These are phyloP conservation scores for Pagrus major DNA, from an alignment of 2,113 vertebrate species.

Conservation along the genomic window DNA sequence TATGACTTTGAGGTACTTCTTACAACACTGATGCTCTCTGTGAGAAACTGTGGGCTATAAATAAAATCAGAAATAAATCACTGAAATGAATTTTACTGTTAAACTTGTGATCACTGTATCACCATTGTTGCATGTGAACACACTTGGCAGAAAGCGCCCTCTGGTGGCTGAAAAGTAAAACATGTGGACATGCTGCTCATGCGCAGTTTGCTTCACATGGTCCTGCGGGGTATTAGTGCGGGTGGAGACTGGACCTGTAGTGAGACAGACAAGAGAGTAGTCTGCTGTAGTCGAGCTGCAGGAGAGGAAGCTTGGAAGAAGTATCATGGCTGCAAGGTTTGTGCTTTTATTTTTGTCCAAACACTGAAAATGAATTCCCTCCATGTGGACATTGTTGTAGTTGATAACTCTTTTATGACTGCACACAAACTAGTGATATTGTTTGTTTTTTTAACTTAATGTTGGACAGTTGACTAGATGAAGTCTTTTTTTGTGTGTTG, in stretches of 20 bases:
- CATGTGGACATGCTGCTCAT: neutral
- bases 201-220: neutral
- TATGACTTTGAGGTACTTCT: too few species aligned
- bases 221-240: neutral
- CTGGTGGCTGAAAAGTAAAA: constrained; percentile 9
- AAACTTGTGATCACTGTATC: too few species aligned
- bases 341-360: neutral
- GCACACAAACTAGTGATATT: neutral
- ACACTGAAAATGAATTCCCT: neutral
- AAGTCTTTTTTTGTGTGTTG: neutral
- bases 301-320: neutral
- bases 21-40: too few species aligned
- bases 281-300: neutral
- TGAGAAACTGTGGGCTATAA: too few species aligned
- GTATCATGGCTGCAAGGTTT: constrained; percentile 61
- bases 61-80: too few species aligned
- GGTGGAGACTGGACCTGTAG: constrained; percentile 23
- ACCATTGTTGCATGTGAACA: too few species aligned
- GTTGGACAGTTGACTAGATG: neutral
- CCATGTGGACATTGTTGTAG: neutral
- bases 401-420: neutral
- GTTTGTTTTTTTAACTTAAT: neutral
- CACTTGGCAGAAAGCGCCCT: neutral
- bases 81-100: too few species aligned
- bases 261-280: neutral